Conservation (phyloP, 2,113 vertebrate genomes). For the Zosterops pallidus region DNA sequence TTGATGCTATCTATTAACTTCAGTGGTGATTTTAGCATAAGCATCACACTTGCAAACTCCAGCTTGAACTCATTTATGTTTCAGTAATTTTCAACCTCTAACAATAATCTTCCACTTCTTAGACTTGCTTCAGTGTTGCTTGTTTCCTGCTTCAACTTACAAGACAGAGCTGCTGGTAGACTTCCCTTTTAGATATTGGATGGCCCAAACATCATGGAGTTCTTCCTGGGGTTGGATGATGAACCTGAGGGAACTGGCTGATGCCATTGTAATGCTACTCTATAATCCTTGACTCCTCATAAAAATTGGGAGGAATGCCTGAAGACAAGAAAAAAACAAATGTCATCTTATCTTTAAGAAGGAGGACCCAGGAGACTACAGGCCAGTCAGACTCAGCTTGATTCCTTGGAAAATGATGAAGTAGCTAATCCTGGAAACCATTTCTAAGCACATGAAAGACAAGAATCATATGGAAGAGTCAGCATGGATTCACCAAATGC, state of each 20-base stretch:
- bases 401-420: not conserved
- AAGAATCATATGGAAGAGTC: not conserved
- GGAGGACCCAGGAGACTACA: not conserved
- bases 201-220: not conserved
- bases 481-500: not conserved
- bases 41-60: not conserved
- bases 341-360: not conserved
- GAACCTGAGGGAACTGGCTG: not conserved
- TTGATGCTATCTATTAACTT: not conserved
- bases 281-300: not conserved
- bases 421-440: not conserved
- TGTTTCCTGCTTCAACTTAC: not conserved
- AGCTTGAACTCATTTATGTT: not conserved
- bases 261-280: not conserved
- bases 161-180: not conserved
- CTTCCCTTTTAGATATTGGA: not conserved
- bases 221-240: not conserved
- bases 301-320: not conserved
- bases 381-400: not conserved
- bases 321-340: not conserved
- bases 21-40: not conserved
- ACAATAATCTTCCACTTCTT: not conserved
- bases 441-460: not conserved
- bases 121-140: not conserved
- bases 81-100: not conserved